phyloP scores from a whole-genome alignment of 2,888 invertebrate species.

The Euplexia lucipara region DNA sequence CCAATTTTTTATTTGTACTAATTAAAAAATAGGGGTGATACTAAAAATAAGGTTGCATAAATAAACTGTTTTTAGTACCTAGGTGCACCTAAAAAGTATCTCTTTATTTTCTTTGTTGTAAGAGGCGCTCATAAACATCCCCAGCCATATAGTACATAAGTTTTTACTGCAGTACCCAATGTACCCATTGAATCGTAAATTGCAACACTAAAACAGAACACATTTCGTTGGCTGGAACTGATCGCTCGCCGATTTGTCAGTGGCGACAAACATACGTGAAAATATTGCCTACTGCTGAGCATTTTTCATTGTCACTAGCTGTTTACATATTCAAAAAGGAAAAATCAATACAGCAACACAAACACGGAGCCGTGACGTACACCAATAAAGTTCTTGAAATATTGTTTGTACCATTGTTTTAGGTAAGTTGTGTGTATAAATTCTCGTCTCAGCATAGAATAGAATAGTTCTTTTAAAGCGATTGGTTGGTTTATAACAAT shows the following conservation, averaged over 20 bases:
- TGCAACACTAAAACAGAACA: conserved; percentile 54
- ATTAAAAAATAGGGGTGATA: no score
- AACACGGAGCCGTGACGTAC: conserved; percentile 12
- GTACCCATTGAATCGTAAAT: conserved; percentile 48
- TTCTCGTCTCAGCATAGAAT: no score
- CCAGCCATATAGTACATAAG: conserved; percentile 1
- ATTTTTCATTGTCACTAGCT: conserved; percentile 56
- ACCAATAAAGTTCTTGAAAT: conserved; percentile 31
- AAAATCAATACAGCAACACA: conserved; percentile 52
- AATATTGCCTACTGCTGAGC: conserved; percentile 43
- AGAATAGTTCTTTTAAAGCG: no score
- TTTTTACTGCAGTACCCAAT: conserved; percentile 46
- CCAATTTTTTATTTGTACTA: no score
- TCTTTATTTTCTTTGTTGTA: conserved; percentile 33
- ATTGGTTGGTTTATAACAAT: no score
- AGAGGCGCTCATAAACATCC: conserved; percentile 17
- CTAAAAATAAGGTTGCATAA: no score
- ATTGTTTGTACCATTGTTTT: conserved; percentile 7
- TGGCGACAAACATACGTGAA: conserved; percentile 54
- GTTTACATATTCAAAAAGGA: conserved; percentile 56
- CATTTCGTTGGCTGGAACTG: conserved; percentile 52
- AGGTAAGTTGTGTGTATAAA: neutral
- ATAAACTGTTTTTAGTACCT: conserved; percentile 44
- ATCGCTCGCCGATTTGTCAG: conserved; percentile 61
- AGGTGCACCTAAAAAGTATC: conserved; percentile 36